Base-by-base conservation (phyloP, 2,797 vertebrate genomes). In the Ispidina picta region DNA sequence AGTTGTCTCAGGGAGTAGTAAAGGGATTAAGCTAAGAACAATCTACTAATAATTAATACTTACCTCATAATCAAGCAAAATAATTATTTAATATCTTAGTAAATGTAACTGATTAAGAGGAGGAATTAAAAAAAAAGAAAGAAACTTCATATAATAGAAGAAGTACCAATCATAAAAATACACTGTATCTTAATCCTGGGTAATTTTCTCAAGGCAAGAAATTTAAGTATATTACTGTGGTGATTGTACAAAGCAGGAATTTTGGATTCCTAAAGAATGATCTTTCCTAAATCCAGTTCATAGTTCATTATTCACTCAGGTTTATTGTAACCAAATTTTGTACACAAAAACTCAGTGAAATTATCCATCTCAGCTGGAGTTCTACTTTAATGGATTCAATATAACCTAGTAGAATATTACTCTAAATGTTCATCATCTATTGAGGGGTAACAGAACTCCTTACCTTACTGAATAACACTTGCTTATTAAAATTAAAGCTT, bases 81-180 rank as follows among this genome's bases (percentile, higher is more conserved):
- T 19, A 60, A 83, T 83, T 88, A 60, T 28, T 94, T 90, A 21
- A 79, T 35, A 23, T 55, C 10, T 46, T 58, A 29, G 15, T 83
- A 87, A 91, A 84, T 39, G 71, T 25, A 89, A 72, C 37, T 26
- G n/a, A 73, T 8, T 62, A 66, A 93, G 43, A 62, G 19, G 62
- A 85, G 44, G 46, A 83, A 93, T 78, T 58, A 54, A 80, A 83
- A 79, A 74, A 90, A 85, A 79, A 72, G 88, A 85, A 94, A 52
- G 23, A 83, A 80, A 65, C 16, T 48, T 88, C 43, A 69, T 58
- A 19, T n/a, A 73, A 48, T 12, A 84, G 26, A 23, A 84, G 29
- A 84, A 89, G 17, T 80, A 66, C 5, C 3, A 66, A 48, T 70
- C 31, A 66, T 33, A 62, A 70, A 51, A 79, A 72, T 52, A 0